Percentiles rank a stretch among this genome's conserved stretches.
Conservation (phyloP, 1,140 invertebrate genomes). For the Pemphigus obesinymphae region DNA sequence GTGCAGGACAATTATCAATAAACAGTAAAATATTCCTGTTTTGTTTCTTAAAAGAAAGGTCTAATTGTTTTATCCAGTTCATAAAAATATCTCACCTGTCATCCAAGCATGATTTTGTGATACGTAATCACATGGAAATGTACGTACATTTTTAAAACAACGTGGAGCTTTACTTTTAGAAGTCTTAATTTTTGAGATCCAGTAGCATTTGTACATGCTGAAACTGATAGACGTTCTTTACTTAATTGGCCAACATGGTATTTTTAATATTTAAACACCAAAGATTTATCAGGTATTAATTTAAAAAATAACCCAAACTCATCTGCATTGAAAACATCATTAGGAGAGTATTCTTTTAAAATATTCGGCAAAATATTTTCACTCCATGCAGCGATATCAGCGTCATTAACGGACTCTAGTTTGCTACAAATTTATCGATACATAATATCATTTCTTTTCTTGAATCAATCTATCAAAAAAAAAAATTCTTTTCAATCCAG, state of each 20-base stretch:
- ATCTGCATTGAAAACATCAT: constrained; percentile 45
- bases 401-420: constrained; percentile 44
- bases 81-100: neutral
- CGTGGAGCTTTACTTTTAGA: constrained; percentile 15
- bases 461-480: too few species aligned
- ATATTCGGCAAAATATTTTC: neutral
- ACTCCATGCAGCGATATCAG: neutral
- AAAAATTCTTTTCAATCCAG: too few species aligned
- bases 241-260: neutral
- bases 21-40: too few species aligned
- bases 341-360: constrained; percentile 45
- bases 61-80: too few species aligned
- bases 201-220: neutral
- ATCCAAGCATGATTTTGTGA: neutral
- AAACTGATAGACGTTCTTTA: neutral
- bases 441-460: neutral
- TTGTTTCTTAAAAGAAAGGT: neutral
- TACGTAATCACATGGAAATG: too few species aligned
- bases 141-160: too few species aligned
- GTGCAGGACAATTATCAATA: too few species aligned
- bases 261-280: neutral
- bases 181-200: constrained; percentile 45
- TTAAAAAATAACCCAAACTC: constrained; percentile 39
- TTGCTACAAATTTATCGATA: neutral
- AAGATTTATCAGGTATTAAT: constrained; percentile 15